Conservation (phyloP, 2,888 invertebrate genomes). For the Creontiades dilutus region DNA sequence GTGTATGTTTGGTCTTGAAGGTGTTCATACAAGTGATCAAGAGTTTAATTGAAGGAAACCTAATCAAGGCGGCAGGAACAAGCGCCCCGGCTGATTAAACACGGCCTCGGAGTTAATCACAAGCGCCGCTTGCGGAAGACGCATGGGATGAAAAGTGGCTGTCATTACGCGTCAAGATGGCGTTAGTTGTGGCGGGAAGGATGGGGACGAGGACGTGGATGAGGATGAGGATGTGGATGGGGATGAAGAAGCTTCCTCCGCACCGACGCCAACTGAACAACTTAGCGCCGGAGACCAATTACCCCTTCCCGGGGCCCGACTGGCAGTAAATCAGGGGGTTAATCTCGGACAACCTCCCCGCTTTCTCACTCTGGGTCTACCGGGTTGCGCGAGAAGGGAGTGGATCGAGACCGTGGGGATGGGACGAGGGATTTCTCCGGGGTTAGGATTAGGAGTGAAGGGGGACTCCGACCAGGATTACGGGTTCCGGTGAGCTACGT, state of each 20-base stretch:
- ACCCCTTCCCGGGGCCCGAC: slow-evolving; percentile 60
- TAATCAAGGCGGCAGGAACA: slow-evolving; percentile 41
- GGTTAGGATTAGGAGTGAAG: neutral
- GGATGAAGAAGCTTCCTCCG: neutral
- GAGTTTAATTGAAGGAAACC: neutral
- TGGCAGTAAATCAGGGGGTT: slow-evolving; percentile 67
- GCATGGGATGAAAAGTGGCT: slow-evolving; percentile 69
- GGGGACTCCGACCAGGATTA: slow-evolving; percentile 11
- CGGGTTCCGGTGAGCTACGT: slow-evolving; percentile 8
- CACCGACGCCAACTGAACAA: slow-evolving; percentile 40
- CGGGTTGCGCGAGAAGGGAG: too few relatives aligned
- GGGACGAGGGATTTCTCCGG: slow-evolving; percentile 2
- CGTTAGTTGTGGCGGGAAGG: slow-evolving; percentile 54
- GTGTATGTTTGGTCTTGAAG: too few relatives aligned
- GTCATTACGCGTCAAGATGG: slow-evolving; percentile 69
- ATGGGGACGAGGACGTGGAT: neutral
- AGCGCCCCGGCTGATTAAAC: slow-evolving; percentile 46
- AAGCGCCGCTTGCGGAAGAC: slow-evolving; percentile 46
- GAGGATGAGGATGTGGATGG: slow-evolving; percentile 41
- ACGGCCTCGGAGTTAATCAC: slow-evolving; percentile 48
- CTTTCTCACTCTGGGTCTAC: neutral
- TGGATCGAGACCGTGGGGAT: neutral
- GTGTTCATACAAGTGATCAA: neutral
- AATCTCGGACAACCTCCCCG: slow-evolving; percentile 42
- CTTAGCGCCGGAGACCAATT: slow-evolving; percentile 65